These are phyloP conservation scores for Andrena minutula DNA, from an alignment of 2,888 invertebrate genomes.

Conservation along the genomic window DNA sequence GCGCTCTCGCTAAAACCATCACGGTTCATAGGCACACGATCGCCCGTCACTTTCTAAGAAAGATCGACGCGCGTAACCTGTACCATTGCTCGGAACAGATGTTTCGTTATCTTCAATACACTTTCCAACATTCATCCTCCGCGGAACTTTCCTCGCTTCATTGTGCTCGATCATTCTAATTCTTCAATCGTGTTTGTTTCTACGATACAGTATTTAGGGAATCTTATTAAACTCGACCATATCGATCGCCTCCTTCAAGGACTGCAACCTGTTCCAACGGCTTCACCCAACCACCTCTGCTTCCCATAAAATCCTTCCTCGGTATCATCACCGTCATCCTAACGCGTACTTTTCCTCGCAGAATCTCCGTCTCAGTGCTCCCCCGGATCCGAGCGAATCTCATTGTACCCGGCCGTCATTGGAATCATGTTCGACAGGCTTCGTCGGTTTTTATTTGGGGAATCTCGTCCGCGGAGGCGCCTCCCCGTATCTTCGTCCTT, in stretches of 20 bases:
- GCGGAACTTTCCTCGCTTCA: conserved; percentile 13
- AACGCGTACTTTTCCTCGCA: not conserved
- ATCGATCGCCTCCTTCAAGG: too few relatives aligned
- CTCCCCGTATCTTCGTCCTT: conserved; percentile 30
- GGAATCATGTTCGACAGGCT: not conserved
- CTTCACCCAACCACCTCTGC: not conserved
- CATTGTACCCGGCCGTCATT: conserved; percentile 12
- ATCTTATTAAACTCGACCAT: too few relatives aligned
- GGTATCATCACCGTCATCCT: not conserved
- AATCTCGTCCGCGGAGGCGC: conserved; percentile 17
- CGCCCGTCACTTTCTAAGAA: conserved; percentile 64
- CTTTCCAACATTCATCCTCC: conserved; percentile 49
- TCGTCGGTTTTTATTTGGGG: conserved; percentile 7
- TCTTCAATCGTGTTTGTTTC: too few relatives aligned
- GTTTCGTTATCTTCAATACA: conserved; percentile 58
- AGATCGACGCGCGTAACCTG: conserved; percentile 54
- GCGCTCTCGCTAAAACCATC: conserved; percentile 65
- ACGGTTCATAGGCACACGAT: conserved; percentile 53
- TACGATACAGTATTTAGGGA: too few relatives aligned
- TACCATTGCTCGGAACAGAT: conserved; percentile 50
- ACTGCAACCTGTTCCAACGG: too few relatives aligned
- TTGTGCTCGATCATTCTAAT: too few relatives aligned
- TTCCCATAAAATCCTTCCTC: not conserved
- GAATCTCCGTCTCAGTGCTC: not conserved
- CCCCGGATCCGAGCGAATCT: not conserved